Evolutionary conservation across 2,797 vertebrate species (phyloP), one percentile per base, ranked within the genome.

Genomic region (Aythya fuligula): DNA sequence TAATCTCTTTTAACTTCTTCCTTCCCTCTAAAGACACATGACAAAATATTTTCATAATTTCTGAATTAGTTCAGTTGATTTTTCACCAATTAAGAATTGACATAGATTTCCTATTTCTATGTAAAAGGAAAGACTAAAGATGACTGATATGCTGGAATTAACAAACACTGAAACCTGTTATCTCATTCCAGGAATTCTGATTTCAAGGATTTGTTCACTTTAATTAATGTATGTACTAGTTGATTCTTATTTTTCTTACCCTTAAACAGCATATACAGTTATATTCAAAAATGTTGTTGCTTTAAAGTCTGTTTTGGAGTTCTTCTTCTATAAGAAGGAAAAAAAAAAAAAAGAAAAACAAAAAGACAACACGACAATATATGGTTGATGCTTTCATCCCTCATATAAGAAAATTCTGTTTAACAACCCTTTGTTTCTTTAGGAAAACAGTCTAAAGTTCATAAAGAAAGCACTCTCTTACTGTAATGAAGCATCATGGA

Each of bases 11-110:
- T 75, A 58, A 13, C 4, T 74, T 83, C 27, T 25, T 39, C 11
- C 0, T 5, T 60, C 11, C 0, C 7, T 60, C 12, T 21, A 73
- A 76, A 49, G 16, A 51, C 6, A 12, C 8, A 38, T 2, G 3
- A 54, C 2, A 77, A 43, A 82, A 56, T 43, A 85, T 1, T 71
- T 77, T 34, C 34, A 7, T 64, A 27, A 58, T 73, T 67, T 67
- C 14, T n/a, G 67, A 74, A 74, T 39, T 13, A 62, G 1, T 76
- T 21, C 6, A 41, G 45, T 32, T 69, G 27, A 4, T 30, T 66
- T 95, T 70, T 69, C 16, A 70, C 4, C 38, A 53, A 22, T 67
- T 86, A 11, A 32, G 74, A 80, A 71, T n/a, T 47, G 1, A 5
- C 74, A 25, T 7, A 43, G 13, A 16, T 64, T 43, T 77, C 13